Conservation (phyloP, 2,113 vertebrate species). For the Rhea americana region DNA sequence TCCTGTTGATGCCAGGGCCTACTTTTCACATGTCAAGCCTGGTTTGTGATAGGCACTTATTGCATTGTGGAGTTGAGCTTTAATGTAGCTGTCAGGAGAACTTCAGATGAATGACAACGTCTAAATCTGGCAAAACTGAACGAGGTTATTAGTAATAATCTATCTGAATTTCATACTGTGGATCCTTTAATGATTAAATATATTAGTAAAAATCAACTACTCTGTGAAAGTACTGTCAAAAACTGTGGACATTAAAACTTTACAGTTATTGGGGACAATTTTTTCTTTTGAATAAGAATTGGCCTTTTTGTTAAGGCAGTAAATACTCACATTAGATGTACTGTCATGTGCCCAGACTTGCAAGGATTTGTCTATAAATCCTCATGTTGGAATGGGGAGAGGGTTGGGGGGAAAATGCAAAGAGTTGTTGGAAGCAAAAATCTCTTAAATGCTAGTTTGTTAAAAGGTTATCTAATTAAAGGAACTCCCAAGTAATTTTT, state of each 20-base stretch:
- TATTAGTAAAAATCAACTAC: neutral
- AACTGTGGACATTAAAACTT: neutral
- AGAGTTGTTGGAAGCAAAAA: neutral
- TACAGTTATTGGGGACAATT: neutral
- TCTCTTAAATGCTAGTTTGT: conserved; percentile 3
- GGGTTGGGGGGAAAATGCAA: neutral
- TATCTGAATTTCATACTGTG: neutral
- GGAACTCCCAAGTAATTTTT: conserved; percentile 31
- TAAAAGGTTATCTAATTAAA: neutral
- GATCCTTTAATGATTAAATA: neutral
- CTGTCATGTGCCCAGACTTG: neutral
- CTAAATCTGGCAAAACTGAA: neutral
- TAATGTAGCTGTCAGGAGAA: neutral
- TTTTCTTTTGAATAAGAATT: neutral
- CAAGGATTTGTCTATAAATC: neutral
- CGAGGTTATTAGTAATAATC: neutral
- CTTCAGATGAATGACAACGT: neutral
- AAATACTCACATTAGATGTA: rapidly evolving
- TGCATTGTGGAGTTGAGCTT: neutral
- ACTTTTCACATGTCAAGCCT: neutral
- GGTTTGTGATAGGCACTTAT: neutral
- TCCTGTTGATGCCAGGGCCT: neutral
- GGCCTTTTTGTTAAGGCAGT: neutral
- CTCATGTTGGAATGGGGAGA: neutral
- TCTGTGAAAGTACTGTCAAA: neutral